Base-by-base conservation (phyloP, 2,888 invertebrate species). In the Calliopum simillimum region DNA sequence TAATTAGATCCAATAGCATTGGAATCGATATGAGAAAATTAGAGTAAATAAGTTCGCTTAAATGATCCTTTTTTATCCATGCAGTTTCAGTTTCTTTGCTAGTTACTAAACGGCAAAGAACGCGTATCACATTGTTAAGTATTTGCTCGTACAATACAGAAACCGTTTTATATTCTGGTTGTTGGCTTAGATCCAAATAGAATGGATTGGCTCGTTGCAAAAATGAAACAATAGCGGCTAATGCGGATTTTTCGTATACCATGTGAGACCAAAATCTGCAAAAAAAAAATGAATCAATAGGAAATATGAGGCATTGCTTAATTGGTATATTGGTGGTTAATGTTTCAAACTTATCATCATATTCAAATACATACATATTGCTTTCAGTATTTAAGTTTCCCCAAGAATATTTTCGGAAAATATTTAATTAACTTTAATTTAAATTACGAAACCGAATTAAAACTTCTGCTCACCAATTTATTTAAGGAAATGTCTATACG, bases 1-100 rank as follows among this genome's bases (percentile, higher is more conserved):
- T 88, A 79, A 94, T 92, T 13, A 95, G 83, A 82, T 95, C 95
- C 86, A 94, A 90, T 65, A 96, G 85, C 80, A 93, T 92, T 0
- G 95, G 94, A 74, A 95, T 88, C n/a, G 95, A 94, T 78, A 95
- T 91, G 74, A 96, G 87, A 84, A 91, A 94, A 76, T 94, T 92
- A 72, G 93, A 89, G 83, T 95, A 95, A 61, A 96, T 81, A n/a
- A 94, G 80, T 6, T 90, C 88, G 0, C 91, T 91, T 87, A 93
- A 90, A 69, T 89, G 89, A 49, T 89, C 86, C 65, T 89, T 90
- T 2, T 87, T 89, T 82, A 95, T 91, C 88, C 90, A 92, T 75
- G 89, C 88, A 2, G 85, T 93, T 86, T 91, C 89, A 16, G 92
- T 92, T 83, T 95, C 94, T 77, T 91, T 92, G 83, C 91, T 91